These are phyloP conservation scores for Zonitis immaculata DNA, from an alignment of 2,888 invertebrate genomes.

Conservation along the genomic window DNA sequence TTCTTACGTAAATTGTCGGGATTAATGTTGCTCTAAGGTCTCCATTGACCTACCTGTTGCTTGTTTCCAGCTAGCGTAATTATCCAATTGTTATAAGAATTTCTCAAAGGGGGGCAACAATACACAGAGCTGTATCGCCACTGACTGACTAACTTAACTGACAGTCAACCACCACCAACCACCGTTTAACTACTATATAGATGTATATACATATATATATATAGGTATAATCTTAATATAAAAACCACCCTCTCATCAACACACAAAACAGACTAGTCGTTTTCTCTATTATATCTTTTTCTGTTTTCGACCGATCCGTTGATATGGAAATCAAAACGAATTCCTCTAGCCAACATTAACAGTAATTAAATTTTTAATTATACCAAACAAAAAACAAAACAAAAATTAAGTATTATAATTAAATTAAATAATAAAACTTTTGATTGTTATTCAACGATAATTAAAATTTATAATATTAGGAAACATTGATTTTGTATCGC, in stretches of 20 bases:
- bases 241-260: not conserved
- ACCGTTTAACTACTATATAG: not conserved
- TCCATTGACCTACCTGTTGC: constrained; percentile 1
- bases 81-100: not conserved
- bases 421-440: too few species aligned
- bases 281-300: not conserved
- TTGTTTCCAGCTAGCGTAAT: not conserved
- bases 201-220: too few species aligned
- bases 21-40: not conserved
- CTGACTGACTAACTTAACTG: not conserved
- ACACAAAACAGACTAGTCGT: too few species aligned
- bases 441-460: too few species aligned
- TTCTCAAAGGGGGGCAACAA: not conserved
- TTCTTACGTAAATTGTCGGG: not conserved
- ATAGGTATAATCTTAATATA: not conserved
- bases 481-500: too few species aligned
- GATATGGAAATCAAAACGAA: not conserved
- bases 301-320: not conserved
- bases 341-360: not conserved
- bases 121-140: not conserved
- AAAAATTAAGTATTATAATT: too few species aligned
- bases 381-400: not conserved
- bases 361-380: not conserved
- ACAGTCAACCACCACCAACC: not conserved
- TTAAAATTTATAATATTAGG: too few species aligned